Percentiles rank a stretch among this genome's conserved stretches.
phyloP scores from a whole-genome alignment of 2,797 vertebrate species.

The Liparis tanakae region DNA sequence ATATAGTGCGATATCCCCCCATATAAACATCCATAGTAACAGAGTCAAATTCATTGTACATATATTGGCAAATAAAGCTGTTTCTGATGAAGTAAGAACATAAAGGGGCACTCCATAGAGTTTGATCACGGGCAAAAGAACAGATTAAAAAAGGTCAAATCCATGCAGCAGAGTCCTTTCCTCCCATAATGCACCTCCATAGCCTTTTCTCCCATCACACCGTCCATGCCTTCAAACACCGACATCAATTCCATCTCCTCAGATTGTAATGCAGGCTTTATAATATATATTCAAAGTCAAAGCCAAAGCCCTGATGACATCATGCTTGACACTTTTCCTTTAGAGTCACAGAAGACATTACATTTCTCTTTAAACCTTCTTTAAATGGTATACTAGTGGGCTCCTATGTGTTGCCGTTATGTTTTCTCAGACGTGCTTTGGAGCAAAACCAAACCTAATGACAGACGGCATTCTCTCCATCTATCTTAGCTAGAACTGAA shows the following conservation, averaged over 20 bases:
- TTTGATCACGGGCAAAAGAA: neutral
- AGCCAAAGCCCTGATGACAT: neutral
- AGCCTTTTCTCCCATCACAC: neutral
- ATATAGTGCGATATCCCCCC: neutral
- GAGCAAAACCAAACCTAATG: neutral
- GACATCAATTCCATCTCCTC: neutral
- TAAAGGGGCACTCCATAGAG: neutral
- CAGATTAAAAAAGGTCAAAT: neutral
- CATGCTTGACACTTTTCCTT: too few relatives aligned
- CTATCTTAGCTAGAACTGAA: neutral
- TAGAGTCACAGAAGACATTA: neutral
- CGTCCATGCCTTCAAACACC: neutral
- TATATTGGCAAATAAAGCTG: neutral
- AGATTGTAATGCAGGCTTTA: neutral
- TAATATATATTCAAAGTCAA: neutral
- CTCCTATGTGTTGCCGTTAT: neutral
- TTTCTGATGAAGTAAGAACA: neutral
- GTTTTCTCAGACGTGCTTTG: neutral
- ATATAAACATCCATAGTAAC: neutral
- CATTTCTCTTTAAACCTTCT: neutral
- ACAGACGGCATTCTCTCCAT: neutral
- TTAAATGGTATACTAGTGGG: neutral
- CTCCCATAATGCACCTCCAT: neutral
- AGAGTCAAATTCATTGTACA: neutral
- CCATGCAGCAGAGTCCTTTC: neutral